Evolutionary conservation across 2,113 vertebrate species (phyloP).

Genomic region (Forbesichthys agassizii): DNA sequence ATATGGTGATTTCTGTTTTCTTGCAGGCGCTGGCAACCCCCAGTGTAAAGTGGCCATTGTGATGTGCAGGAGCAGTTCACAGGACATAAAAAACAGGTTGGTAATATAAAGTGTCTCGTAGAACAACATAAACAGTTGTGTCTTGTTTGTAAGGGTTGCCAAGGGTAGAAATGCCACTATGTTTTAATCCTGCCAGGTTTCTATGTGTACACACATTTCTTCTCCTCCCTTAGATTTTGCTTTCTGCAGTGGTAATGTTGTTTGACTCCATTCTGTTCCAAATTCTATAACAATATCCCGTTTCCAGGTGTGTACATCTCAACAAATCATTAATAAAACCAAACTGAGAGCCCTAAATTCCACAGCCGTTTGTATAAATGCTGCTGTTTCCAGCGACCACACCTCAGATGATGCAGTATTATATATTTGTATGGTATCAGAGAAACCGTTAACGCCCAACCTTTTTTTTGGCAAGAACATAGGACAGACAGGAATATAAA

Average conservation of each 20-base stretch:
- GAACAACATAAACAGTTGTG: no score
- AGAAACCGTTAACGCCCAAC: slow-evolving; percentile 7
- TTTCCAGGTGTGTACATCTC: not conserved
- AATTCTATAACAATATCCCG: no score
- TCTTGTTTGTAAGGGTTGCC: no score
- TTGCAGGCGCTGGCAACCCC: slow-evolving; percentile 87
- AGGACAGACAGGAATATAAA: not conserved
- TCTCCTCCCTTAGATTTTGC: no score
- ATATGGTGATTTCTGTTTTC: not conserved
- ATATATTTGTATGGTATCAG: not conserved
- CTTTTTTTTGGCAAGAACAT: not conserved
- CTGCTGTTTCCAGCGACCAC: slow-evolving; percentile 14
- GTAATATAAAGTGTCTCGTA: not conserved
- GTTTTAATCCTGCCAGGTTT: not conserved
- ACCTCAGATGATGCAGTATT: slow-evolving; percentile 9
- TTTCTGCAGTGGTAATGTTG: not conserved
- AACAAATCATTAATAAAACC: not conserved
- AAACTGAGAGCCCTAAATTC: not conserved
- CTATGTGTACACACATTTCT: not conserved
- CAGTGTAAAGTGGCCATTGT: slow-evolving; percentile 88
- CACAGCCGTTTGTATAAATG: not conserved
- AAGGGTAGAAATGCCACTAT: not conserved
- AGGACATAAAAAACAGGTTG: slow-evolving; percentile 76
- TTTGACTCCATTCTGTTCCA: not conserved
- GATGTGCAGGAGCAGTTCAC: slow-evolving; percentile 82